Percentiles rank a stretch among this genome's conserved stretches.
These are phyloP conservation scores for Pollenia amentaria DNA, from an alignment of 2,888 invertebrate species.

Conservation along the genomic window DNA sequence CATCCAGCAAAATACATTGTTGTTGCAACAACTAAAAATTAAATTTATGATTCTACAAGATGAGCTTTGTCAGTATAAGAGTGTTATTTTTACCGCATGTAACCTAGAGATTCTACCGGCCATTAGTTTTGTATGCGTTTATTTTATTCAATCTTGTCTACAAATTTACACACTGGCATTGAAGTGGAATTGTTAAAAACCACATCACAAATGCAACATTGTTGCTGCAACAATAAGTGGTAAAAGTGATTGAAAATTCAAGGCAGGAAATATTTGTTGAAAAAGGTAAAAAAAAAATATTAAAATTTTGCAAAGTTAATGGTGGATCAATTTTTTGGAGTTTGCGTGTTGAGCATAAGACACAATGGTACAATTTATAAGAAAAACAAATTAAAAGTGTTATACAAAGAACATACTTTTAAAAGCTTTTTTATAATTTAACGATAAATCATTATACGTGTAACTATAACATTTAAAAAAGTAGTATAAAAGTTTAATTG, in stretches of 20 bases:
- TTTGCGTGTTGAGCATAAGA: too few relatives aligned
- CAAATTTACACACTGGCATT: constrained; percentile 22
- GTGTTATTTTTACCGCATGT: constrained; percentile 20
- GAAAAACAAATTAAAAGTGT: neutral
- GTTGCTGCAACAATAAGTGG: constrained; percentile 44
- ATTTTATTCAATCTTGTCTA: neutral
- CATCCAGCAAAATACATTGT: constrained; percentile 39
- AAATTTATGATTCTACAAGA: constrained; percentile 21
- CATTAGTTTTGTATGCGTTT: constrained; percentile 33
- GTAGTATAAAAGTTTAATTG: too few relatives aligned
- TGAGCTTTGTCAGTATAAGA: neutral
- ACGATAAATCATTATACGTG: too few relatives aligned
- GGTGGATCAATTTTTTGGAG: too few relatives aligned
- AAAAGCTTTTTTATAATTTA: too few relatives aligned
- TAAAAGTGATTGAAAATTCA: constrained; percentile 17
- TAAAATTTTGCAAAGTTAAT: too few relatives aligned
- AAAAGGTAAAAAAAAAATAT: neutral
- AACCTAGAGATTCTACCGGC: constrained; percentile 60
- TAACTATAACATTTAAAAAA: too few relatives aligned
- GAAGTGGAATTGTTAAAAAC: constrained; percentile 54
- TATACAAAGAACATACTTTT: neutral
- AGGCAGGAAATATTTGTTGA: constrained; percentile 6
- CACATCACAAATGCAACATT: constrained; percentile 57
- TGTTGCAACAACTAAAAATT: constrained; percentile 6
- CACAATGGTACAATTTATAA: too few relatives aligned